A percentile compares a stretch with the other conserved stretches of the same genome.
Evolutionary conservation across 2,888 invertebrate species (phyloP).

Genomic region (Eretmocerus hayati): DNA sequence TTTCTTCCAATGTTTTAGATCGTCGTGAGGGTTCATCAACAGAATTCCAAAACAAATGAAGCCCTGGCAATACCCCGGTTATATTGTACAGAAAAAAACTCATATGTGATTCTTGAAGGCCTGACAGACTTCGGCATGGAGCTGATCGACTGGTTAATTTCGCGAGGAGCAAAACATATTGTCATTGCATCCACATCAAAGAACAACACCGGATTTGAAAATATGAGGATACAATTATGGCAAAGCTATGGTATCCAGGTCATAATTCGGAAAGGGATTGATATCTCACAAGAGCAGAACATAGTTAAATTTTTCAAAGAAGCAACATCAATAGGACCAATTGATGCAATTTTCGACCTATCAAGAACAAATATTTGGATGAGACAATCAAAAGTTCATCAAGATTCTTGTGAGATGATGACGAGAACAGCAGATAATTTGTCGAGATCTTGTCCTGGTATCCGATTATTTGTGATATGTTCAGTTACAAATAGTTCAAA

Average conservation of each 20-base stretch:
- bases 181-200: constrained; percentile 16
- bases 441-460: constrained; percentile 12
- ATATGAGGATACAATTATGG: constrained; percentile 18
- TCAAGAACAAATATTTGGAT: constrained; percentile 5
- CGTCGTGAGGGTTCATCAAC: constrained; percentile 28
- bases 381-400: too few relatives aligned
- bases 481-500: background rate
- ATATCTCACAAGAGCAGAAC: constrained; percentile 15
- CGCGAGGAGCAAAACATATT: constrained; percentile 22
- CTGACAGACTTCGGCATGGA: constrained; percentile 54
- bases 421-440: constrained; percentile 20
- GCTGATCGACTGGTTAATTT: constrained; percentile 22
- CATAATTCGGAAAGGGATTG: constrained; percentile 12
- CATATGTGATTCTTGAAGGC: constrained; percentile 66
- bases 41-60: constrained; percentile 1
- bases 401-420: background rate
- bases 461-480: constrained; percentile 20
- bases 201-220: constrained; percentile 11
- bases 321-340: constrained; percentile 12
- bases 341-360: constrained; percentile 24
- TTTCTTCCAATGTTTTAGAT: too few relatives aligned
- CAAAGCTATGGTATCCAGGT: constrained; percentile 17
- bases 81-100: constrained; percentile 45
- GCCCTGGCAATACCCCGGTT: constrained; percentile 46
- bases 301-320: constrained; percentile 20